These are phyloP conservation scores for Actinostola sp. DNA, from an alignment of 92 coral and sea anemone genomes.

Conservation along the genomic window DNA sequence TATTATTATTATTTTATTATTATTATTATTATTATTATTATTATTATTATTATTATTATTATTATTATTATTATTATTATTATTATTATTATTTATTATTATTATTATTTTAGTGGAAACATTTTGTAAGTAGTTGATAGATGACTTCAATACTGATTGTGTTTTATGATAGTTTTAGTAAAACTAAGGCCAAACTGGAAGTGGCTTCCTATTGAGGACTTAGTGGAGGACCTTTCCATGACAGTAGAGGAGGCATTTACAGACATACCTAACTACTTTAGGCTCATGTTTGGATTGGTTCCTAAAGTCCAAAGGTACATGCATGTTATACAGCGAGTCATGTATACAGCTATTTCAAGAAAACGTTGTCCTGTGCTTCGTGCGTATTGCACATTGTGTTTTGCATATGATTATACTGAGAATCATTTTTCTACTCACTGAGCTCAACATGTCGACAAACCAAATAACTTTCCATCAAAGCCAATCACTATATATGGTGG, in stretches of 20 bases:
- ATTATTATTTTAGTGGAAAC: neutral
- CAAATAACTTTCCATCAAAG: too few species aligned
- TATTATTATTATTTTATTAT: too few species aligned
- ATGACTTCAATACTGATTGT: neutral
- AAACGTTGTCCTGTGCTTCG: neutral
- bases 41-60: too few species aligned
- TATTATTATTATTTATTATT: neutral
- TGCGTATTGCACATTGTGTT: too few species aligned
- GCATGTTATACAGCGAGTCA: neutral
- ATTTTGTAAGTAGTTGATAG: neutral
- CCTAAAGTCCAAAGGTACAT: constrained; percentile 38
- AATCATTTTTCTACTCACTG: too few species aligned
- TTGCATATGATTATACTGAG: too few species aligned
- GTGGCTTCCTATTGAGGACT: constrained; percentile 32
- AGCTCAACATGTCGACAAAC: too few species aligned
- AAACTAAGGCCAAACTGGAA: constrained; percentile 56
- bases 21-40: too few species aligned
- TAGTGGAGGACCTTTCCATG: constrained; percentile 37
- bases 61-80: too few species aligned
- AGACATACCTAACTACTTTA: constrained; percentile 31
- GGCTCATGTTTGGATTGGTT: constrained; percentile 35
- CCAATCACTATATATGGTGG: too few species aligned
- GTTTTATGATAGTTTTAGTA: constrained; percentile 25
- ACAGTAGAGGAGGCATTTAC: constrained; percentile 50
- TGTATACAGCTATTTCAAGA: too few species aligned